Percentiles rank a stretch among this genome's conserved stretches.
These are phyloP conservation scores for Drosophila albomicans DNA, from an alignment of 1,140 invertebrate species.

Conservation along the genomic window DNA sequence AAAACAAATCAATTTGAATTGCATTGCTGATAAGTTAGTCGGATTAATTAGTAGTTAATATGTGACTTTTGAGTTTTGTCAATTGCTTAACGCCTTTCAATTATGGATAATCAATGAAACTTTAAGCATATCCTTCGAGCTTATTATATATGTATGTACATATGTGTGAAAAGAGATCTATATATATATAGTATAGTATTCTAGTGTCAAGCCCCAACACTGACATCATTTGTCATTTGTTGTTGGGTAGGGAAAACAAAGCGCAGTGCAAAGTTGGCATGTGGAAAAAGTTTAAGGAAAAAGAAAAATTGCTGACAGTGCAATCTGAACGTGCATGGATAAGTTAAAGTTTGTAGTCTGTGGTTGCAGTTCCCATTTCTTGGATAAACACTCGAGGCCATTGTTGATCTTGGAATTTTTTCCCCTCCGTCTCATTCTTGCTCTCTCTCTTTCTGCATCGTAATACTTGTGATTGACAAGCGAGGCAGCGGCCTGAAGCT, in stretches of 20 bases:
- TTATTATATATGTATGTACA: neutral
- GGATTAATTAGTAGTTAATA: conserved; percentile 10
- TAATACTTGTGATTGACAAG: conserved; percentile 10
- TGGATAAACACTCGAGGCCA: conserved; percentile 55
- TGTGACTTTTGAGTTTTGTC: conserved; percentile 35
- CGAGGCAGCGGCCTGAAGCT: neutral
- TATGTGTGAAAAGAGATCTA: neutral
- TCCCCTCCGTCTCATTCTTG: too few species aligned
- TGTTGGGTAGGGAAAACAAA: conserved; percentile 58
- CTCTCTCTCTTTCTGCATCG: neutral
- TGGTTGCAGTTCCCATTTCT: conserved; percentile 22
- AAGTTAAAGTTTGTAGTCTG: conserved; percentile 53
- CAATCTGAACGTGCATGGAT: conserved; percentile 63
- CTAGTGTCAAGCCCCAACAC: conserved; percentile 38
- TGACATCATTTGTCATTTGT: conserved; percentile 78
- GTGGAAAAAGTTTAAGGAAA: conserved; percentile 59
- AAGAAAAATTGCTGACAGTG: conserved; percentile 72
- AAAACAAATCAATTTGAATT: neutral
- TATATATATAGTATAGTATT: neutral
- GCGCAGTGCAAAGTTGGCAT: conserved; percentile 71
- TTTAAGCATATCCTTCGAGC: neutral
- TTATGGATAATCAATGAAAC: conserved; percentile 66
- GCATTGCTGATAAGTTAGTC: neutral
- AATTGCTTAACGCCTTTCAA: conserved; percentile 45
- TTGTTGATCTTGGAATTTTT: conserved; percentile 14